Evolutionary conservation across 2,888 invertebrate genomes (phyloP).

Genomic region (Hoplodrina ambigua): DNA sequence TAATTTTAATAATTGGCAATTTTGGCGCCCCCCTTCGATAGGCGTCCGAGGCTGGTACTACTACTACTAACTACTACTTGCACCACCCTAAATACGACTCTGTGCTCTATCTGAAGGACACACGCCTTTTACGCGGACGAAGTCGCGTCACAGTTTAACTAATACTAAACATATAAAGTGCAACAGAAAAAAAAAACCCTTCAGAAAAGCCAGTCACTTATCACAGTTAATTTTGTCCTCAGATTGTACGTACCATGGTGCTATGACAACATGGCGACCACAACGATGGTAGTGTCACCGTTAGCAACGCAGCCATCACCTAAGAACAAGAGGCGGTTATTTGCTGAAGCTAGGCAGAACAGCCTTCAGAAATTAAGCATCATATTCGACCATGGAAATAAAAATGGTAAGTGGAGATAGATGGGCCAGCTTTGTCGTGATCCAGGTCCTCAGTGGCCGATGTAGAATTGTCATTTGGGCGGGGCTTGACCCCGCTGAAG

Average conservation of each 20-base stretch:
- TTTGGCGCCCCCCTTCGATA: too few relatives aligned
- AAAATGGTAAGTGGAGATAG: slow-evolving; percentile 76
- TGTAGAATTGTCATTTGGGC: too few relatives aligned
- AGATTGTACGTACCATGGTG: slow-evolving; percentile 62
- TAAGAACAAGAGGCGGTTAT: slow-evolving; percentile 83
- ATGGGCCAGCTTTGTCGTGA: neutral
- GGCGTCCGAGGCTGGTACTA: too few relatives aligned
- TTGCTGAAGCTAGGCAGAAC: slow-evolving; percentile 86
- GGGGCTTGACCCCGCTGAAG: too few relatives aligned
- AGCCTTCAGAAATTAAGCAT: slow-evolving; percentile 86
- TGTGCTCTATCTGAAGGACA: too few relatives aligned
- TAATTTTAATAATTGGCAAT: too few relatives aligned
- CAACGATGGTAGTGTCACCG: slow-evolving; percentile 86
- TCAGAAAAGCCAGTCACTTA: neutral
- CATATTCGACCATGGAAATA: slow-evolving; percentile 86
- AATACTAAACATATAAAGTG: too few relatives aligned
- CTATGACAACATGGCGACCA: slow-evolving; percentile 78
- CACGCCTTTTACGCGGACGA: too few relatives aligned
- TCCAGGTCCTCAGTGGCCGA: too few relatives aligned
- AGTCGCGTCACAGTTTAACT: too few relatives aligned
- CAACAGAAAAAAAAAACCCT: neutral
- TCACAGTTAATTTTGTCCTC: slow-evolving; percentile 11
- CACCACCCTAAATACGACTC: too few relatives aligned
- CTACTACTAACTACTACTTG: too few relatives aligned
- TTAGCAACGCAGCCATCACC: slow-evolving; percentile 83